Conservation (phyloP, 2,113 vertebrate genomes). For the Eublepharis macularius region DNA sequence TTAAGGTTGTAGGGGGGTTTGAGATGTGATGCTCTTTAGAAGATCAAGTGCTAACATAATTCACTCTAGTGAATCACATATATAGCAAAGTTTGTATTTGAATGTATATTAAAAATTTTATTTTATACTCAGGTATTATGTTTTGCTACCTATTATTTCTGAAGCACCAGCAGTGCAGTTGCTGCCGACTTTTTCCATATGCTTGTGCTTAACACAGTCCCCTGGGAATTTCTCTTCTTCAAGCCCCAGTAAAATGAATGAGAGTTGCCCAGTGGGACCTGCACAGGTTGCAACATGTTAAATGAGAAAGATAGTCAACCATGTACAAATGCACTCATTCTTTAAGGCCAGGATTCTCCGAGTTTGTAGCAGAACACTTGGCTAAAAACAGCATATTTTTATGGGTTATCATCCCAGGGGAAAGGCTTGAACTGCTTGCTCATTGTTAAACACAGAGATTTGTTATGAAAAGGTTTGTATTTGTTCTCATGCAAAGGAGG, state of each 20-base stretch:
- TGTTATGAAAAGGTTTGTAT: background rate
- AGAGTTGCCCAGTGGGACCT: background rate
- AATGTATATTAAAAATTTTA: background rate
- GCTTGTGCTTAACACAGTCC: background rate
- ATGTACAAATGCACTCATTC: background rate
- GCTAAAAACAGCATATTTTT: background rate
- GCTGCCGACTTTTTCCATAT: background rate
- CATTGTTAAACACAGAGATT: background rate
- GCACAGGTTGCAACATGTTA: background rate
- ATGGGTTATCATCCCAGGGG: background rate
- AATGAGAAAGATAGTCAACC: background rate
- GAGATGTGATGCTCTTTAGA: conserved; percentile 43
- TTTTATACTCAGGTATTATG: background rate
- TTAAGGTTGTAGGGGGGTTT: conserved; percentile 22
- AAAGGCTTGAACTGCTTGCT: background rate
- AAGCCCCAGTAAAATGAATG: background rate
- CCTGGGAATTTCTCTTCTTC: background rate
- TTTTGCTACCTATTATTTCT: background rate
- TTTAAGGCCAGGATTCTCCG: background rate
- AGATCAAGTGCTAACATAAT: conserved; percentile 25
- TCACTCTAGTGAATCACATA: conserved; percentile 26
- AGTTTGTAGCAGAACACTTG: background rate
- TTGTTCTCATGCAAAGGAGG: background rate
- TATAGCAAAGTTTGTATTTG: conserved; percentile 20
- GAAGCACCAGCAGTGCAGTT: background rate